Percentiles rank a stretch among this genome's conserved stretches.
Conservation (phyloP, 2,888 invertebrate genomes). For the Sphecodes monilicornis region DNA sequence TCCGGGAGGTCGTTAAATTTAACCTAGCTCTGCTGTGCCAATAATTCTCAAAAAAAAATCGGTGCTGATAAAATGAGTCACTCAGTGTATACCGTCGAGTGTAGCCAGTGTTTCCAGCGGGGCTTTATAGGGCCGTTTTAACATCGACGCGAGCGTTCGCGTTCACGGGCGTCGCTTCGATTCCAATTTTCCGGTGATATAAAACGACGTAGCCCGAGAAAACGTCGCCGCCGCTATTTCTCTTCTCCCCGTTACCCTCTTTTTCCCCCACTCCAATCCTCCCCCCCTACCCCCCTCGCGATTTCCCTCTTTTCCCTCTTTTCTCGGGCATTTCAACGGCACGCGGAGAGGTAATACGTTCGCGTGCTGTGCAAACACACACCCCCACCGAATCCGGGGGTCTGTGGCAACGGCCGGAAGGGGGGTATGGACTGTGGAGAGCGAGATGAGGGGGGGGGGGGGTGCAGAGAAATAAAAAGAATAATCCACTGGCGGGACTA, state of each 20-base stretch:
- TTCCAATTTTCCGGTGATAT: slow-evolving; percentile 79
- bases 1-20: too few species aligned
- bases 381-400: slow-evolving; percentile 35
- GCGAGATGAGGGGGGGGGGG: not conserved
- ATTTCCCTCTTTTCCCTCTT: not conserved
- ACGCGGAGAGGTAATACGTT: slow-evolving; percentile 44
- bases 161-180: slow-evolving; percentile 69
- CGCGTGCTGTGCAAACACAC: slow-evolving; percentile 60
- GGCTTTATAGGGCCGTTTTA: slow-evolving; percentile 75
- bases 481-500: slow-evolving; percentile 43
- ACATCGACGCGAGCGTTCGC: slow-evolving; percentile 65
- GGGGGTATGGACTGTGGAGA: too few species aligned
- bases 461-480: slow-evolving; percentile 53
- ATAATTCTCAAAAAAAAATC: not conserved
- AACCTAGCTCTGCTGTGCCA: too few species aligned
- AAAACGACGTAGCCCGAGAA: slow-evolving; percentile 72
- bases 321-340: slow-evolving; percentile 39
- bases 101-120: slow-evolving; percentile 67
- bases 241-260: not conserved
- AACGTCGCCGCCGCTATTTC: slow-evolving; percentile 32
- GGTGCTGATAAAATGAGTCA: not conserved
- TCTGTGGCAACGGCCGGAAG: not conserved
- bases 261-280: too few species aligned
- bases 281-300: not conserved
- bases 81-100: slow-evolving; percentile 25